Evolutionary conservation across 2,797 vertebrate species (phyloP).

Genomic region (Anguilla obscura): DNA sequence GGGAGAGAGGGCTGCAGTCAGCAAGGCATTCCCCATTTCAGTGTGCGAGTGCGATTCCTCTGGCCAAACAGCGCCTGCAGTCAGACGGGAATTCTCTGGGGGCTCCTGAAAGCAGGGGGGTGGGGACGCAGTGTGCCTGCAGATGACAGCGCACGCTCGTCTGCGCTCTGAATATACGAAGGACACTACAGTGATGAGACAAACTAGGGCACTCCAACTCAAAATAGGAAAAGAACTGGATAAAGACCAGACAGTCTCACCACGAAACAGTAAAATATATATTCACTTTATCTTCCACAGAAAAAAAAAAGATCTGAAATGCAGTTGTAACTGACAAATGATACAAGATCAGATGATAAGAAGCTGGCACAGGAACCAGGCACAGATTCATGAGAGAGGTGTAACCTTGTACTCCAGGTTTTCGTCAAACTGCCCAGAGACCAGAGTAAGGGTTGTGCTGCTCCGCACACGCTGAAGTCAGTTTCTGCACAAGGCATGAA

Average conservation of each 20-base stretch:
- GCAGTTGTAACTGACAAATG: background rate
- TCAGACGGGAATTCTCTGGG: background rate
- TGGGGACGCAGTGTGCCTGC: background rate
- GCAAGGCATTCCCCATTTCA: background rate
- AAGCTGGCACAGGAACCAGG: background rate
- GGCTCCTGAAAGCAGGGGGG: background rate
- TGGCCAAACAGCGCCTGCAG: background rate
- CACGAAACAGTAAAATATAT: background rate
- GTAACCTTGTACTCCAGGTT: background rate
- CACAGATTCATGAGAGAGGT: background rate
- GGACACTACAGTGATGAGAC: background rate
- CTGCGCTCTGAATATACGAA: background rate
- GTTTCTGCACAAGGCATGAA: background rate
- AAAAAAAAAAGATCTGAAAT: background rate
- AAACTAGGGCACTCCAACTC: background rate
- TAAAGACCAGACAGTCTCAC: background rate
- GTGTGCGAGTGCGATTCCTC: background rate
- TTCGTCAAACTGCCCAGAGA: background rate
- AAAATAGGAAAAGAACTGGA: background rate
- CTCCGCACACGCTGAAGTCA: background rate
- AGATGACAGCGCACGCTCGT: background rate
- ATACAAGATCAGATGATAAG: background rate
- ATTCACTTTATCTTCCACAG: background rate
- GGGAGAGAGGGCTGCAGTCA: background rate
- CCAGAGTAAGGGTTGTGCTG: background rate